Base-by-base conservation (phyloP, 2,797 vertebrate species). In the Gadopsis bispinosus region DNA sequence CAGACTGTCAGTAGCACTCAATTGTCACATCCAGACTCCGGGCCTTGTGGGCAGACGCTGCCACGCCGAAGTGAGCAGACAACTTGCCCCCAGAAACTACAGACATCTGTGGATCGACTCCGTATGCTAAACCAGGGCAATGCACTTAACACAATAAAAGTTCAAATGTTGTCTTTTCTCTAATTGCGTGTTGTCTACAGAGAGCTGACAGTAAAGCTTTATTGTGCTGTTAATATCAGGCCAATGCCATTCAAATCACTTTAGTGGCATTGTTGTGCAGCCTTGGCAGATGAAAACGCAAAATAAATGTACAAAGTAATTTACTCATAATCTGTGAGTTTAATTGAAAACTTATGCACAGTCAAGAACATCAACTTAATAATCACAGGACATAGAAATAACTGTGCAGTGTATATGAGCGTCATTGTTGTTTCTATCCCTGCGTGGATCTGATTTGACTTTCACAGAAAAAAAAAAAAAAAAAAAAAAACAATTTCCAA, bases 21-120 rank as follows among this genome's bases (percentile, higher is more conserved):
- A 91, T 92, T 91, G 94, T 94, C 87, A 92, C 91, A 92, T 93
- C 87, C 85, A 94, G 93, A 88, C 94, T 94, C 85, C 80, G 69
- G 84, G 72, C 76, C 78, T 75, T 20, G 71, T 67, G 62, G 74
- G 90, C 88, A 95, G 93, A 95, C 92, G 83, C 76, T 68, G 90
- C 88, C 87, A 90, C 74, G 22, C 83, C 79, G 59, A 90, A 68
- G 64, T 43, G 59, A 73, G 85, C 84, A 92, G 86, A 93, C 88
- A 84, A 75, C 79, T 43, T 48, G 59, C 41, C 63, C 56, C 68
- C 35, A 5, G 22, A 81, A 83, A 45, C 63, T 6, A 3, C 72
- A 84, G 79, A 87, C 83, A 72, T 68, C 64, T 84, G 77, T 43
- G 33, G 75, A 58, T 69, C 16, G 1, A 66, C 77, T 83, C 63